phyloP scores from a whole-genome alignment of 2,797 vertebrate species.

The Tolypeutes matacus region DNA sequence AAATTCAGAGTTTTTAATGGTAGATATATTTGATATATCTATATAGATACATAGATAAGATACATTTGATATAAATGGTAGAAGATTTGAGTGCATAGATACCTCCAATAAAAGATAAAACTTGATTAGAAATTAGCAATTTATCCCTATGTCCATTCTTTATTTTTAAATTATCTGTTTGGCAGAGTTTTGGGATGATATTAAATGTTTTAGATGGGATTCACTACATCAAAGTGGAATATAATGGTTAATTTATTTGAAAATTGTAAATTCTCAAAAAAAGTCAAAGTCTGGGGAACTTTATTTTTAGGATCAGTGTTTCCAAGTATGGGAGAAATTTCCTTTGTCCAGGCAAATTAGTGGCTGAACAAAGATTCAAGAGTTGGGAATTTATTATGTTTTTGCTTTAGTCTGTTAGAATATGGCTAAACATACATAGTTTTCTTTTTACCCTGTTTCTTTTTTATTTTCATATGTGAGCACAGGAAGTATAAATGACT shows the following conservation, averaged over 20 bases:
- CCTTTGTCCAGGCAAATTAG: constrained; percentile 37
- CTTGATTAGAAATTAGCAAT: too few relatives aligned
- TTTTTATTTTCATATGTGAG: constrained; percentile 10
- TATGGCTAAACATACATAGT: not conserved
- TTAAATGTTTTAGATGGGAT: too few relatives aligned
- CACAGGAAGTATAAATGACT: constrained; percentile 30
- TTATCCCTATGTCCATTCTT: too few relatives aligned
- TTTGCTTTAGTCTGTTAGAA: constrained; percentile 23
- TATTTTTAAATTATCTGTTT: too few relatives aligned
- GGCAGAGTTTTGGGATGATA: too few relatives aligned
- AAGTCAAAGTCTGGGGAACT: constrained; percentile 33
- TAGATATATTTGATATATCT: too few relatives aligned
- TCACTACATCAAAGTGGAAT: too few relatives aligned
- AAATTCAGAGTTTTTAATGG: too few relatives aligned
- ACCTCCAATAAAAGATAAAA: too few relatives aligned
- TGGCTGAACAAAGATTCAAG: constrained; percentile 26
- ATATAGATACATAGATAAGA: too few relatives aligned
- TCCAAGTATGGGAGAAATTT: constrained; percentile 44
- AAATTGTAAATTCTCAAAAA: constrained; percentile 24
- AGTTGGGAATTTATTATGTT: constrained; percentile 12
- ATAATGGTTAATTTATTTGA: not conserved
- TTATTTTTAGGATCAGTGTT: constrained; percentile 54
- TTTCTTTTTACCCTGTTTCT: not conserved
- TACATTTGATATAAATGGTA: too few relatives aligned
- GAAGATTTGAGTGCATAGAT: too few relatives aligned